These are phyloP conservation scores for Halictus rubicundus DNA, from an alignment of 1,140 invertebrate genomes.

Conservation along the genomic window DNA sequence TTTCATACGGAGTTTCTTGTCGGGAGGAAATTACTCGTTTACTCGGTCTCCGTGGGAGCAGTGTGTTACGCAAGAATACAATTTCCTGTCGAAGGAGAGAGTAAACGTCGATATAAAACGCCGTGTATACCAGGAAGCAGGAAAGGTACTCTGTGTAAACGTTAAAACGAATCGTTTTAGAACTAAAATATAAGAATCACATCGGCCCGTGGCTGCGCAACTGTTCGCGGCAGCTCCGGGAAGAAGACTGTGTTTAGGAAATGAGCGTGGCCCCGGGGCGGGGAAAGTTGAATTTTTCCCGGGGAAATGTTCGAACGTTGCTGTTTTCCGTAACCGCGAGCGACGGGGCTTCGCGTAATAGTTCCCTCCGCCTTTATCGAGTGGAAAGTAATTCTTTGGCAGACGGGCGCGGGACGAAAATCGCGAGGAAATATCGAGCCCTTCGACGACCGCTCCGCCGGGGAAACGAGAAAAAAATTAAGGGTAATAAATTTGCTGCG, in stretches of 20 bases:
- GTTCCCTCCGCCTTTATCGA: not conserved
- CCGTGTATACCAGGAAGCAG: not conserved
- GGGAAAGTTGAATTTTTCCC: not conserved
- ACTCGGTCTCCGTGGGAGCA: not conserved
- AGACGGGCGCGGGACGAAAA: not conserved
- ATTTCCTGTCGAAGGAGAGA: not conserved
- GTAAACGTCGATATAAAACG: not conserved
- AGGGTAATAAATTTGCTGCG: constrained; percentile 45
- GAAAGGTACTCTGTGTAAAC: not conserved
- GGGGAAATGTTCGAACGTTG: not conserved
- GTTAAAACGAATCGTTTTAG: not conserved
- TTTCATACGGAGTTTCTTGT: not conserved
- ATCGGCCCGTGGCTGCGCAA: not conserved
- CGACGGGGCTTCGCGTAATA: not conserved
- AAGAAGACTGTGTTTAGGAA: too few species aligned
- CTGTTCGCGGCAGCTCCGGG: not conserved
- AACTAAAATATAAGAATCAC: not conserved
- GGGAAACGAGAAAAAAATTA: constrained; percentile 25
- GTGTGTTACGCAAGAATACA: not conserved
- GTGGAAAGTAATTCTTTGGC: constrained; percentile 26
- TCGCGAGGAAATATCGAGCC: constrained; percentile 29
- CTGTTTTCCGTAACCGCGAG: too few species aligned
- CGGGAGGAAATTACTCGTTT: not conserved
- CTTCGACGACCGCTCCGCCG: not conserved
- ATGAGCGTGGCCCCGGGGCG: too few species aligned